Base-by-base conservation (phyloP, 1,140 invertebrate genomes). In the Diploscapter pachys region DNA sequence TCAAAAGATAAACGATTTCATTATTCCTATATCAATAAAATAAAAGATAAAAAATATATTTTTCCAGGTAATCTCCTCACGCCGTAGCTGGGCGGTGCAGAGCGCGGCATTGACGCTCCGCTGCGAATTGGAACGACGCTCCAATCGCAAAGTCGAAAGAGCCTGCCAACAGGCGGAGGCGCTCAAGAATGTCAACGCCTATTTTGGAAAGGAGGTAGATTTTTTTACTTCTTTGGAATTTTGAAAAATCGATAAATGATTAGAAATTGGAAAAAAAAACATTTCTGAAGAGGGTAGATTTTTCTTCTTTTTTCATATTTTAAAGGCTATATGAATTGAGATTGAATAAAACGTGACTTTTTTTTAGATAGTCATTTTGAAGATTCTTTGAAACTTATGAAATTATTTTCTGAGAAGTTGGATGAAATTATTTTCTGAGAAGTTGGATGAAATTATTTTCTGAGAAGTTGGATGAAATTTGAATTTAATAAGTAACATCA, bases 121-220 rank as follows among this genome's bases (percentile, higher is more conserved):
- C 5, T 53, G 62, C 3, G 63, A 71, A 11, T 49, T 76, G 4
- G 75, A 76, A 55, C 71, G 63, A 48, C 54, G 63, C 3, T 53
- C 64, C n/a, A 73, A 63, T 9, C 51, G 75, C 61, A 61, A 57
- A n/a, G 75, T 76, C 50, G 75, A 76, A 65, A 53, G 75, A 13
- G 62, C 75, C 4, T 76, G 68, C 50, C 31, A 51, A 2, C 75
- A 76, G 67, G 49, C 64, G 5, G 75, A 76, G 50, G 52, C 53
- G 3, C 53, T 76, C n/a, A 57, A 72, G 3, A 71, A 76, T n/a
- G 55, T 76, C 11, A 54, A 63, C 51, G 61, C 53, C n/a, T 63
- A 64, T 4, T 53, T 76, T n/a, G 74, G 71, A 13, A 69, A 71
- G 11, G 8, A 6, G 2, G 68, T 71, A 5, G 11, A 31, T 0